phyloP scores from a whole-genome alignment of 2,797 vertebrate genomes.

The Sparus aurata region DNA sequence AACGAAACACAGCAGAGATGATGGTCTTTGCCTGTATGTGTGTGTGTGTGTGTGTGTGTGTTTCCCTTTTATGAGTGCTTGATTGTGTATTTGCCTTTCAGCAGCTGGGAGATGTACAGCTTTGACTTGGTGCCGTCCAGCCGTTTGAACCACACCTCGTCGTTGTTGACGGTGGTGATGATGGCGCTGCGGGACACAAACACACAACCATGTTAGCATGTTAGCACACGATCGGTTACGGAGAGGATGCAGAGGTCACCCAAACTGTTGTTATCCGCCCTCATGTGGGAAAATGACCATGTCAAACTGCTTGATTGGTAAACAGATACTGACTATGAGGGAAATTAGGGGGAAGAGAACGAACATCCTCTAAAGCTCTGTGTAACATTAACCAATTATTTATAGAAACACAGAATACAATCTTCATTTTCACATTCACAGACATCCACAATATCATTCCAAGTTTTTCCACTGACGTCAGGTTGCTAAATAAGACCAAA shows the following conservation, averaged over 20 bases:
- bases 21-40: background rate
- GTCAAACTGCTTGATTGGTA: background rate
- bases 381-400: background rate
- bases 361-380: background rate
- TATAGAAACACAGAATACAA: background rate
- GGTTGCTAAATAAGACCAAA: background rate
- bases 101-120: constrained; percentile 98
- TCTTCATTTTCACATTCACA: too few species aligned
- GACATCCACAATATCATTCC: background rate
- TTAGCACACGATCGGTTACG: background rate
- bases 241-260: background rate
- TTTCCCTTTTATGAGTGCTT: constrained; percentile 89
- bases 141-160: constrained; percentile 99
- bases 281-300: background rate
- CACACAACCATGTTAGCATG: background rate
- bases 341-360: background rate
- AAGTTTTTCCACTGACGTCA: background rate
- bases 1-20: constrained; percentile 24
- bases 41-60: constrained; percentile 9
- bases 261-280: background rate
- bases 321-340: too few species aligned
- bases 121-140: constrained; percentile 99
- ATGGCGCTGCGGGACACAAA: constrained; percentile 87
- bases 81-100: constrained; percentile 99
- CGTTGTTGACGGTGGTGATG: constrained; percentile 98